Conservation (phyloP, 2,888 invertebrate species). For the Cybosia mesomella region DNA sequence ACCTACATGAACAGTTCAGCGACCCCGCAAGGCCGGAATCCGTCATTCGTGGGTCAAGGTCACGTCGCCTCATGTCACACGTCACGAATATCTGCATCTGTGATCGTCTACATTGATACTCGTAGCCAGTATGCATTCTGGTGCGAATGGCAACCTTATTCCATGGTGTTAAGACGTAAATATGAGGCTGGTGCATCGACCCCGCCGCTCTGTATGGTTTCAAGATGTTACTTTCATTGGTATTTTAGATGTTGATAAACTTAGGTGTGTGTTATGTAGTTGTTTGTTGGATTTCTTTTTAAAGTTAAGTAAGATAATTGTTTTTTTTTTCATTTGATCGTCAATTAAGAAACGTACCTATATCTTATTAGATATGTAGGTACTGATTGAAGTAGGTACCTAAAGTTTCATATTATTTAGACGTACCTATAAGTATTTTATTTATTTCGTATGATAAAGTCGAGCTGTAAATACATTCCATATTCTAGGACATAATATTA, state of each 20-base stretch:
- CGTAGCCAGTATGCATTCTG: slow-evolving; percentile 53
- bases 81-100: slow-evolving; percentile 81
- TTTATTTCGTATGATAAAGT: background rate
- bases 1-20: slow-evolving; percentile 71
- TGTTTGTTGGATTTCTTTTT: slow-evolving; percentile 41
- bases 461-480: background rate
- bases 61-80: slow-evolving; percentile 76
- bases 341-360: slow-evolving; percentile 11
- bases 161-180: slow-evolving; percentile 66
- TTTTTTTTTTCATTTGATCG: slow-evolving; percentile 38
- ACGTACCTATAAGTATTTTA: background rate
- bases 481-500: too few species aligned
- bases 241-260: slow-evolving; percentile 68
- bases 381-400: background rate
- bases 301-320: slow-evolving; percentile 43
- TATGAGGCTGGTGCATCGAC: slow-evolving; percentile 80
- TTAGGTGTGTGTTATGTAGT: slow-evolving; percentile 59
- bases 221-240: slow-evolving; percentile 79
- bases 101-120: slow-evolving; percentile 82
- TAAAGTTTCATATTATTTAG: background rate
- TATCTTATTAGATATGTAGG: background rate
- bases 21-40: slow-evolving; percentile 85
- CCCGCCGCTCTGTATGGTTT: slow-evolving; percentile 70
- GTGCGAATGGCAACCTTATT: slow-evolving; percentile 68
- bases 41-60: slow-evolving; percentile 84